Evolutionary conservation across 2,888 invertebrate genomes (phyloP).

Genomic region (Thera obeliscata): DNA sequence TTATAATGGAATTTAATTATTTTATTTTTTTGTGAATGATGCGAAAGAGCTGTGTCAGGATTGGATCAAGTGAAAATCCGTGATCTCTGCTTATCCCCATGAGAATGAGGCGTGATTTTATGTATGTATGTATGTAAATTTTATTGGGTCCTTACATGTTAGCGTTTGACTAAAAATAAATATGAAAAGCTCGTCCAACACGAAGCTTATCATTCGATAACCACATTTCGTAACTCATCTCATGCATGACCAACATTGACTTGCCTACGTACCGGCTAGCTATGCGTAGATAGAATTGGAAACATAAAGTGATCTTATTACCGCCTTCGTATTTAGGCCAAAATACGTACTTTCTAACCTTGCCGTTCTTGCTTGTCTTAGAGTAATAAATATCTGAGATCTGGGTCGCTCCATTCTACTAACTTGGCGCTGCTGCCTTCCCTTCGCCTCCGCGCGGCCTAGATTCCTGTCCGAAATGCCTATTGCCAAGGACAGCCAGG

Average conservation of each 20-base stretch:
- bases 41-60: too few relatives aligned
- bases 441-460: conserved; percentile 62
- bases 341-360: conserved; percentile 47
- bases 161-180: not conserved
- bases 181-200: not conserved
- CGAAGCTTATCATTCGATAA: not conserved
- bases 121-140: too few relatives aligned
- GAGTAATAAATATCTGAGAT: conserved; percentile 45
- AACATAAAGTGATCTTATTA: conserved; percentile 38
- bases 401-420: conserved; percentile 52
- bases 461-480: conserved; percentile 65
- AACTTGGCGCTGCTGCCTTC: conserved; percentile 50
- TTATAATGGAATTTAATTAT: too few relatives aligned
- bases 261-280: conserved; percentile 4
- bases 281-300: conserved; percentile 10
- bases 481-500: conserved; percentile 59
- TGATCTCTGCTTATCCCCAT: too few relatives aligned
- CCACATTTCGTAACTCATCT: conserved; percentile 17
- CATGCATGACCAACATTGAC: conserved; percentile 3
- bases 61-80: too few relatives aligned
- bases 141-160: too few relatives aligned
- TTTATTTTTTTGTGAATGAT: too few relatives aligned
- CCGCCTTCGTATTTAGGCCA: conserved; percentile 44
- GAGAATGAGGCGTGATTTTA: too few relatives aligned
- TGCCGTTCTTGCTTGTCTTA: conserved; percentile 44